phyloP scores from a whole-genome alignment of 30 jellyfish, hydroid and myxozoan genomes.

The Pelagia noctiluca region DNA sequence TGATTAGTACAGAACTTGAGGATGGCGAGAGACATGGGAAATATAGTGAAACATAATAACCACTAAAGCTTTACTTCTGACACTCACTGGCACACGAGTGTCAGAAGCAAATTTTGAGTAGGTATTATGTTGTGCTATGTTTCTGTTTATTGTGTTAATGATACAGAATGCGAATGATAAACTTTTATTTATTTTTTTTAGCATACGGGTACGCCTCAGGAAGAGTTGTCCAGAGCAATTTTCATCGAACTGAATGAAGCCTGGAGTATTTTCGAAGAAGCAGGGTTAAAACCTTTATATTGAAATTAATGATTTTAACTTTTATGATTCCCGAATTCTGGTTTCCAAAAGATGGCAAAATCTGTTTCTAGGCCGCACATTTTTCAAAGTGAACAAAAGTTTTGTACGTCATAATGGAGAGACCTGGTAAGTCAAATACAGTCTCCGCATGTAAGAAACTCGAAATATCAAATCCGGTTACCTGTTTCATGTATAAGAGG shows the following conservation, averaged over 20 bases:
- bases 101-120: not conserved
- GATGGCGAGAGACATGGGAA: too few relatives aligned
- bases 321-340: too few relatives aligned
- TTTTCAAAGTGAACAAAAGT: too few relatives aligned
- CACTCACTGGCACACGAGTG: not conserved
- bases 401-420: too few relatives aligned
- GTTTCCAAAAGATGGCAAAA: too few relatives aligned
- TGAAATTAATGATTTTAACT: too few relatives aligned
- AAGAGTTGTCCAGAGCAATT: constrained; percentile 89
- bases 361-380: too few relatives aligned
- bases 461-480: too few relatives aligned
- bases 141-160: not conserved
- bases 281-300: constrained; percentile 74
- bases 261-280: constrained; percentile 82
- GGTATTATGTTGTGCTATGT: not conserved
- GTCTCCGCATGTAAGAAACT: too few relatives aligned
- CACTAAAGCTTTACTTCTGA: not conserved
- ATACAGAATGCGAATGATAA: not conserved
- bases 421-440: too few relatives aligned
- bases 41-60: not conserved
- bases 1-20: too few relatives aligned
- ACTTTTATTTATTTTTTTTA: constrained; percentile 14
- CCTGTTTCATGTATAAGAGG: too few relatives aligned
- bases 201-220: constrained; percentile 93
- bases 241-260: constrained; percentile 94